Base-by-base conservation (phyloP, 2,888 invertebrate species). In the Polylopha cassiicola region DNA sequence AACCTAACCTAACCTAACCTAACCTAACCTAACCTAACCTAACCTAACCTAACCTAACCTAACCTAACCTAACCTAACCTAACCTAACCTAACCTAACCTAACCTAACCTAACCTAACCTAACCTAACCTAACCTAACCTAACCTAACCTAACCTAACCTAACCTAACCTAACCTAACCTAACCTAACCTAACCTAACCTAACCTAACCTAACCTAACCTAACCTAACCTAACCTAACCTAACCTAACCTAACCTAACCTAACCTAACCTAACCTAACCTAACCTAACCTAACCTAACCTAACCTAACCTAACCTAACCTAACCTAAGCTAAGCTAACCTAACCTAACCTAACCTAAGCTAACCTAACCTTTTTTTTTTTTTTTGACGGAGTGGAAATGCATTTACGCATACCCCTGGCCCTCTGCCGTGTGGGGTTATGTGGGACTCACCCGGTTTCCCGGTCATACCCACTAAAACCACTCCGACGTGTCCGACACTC, bases 1-100 rank as follows among this genome's bases (percentile, higher is more conserved):
- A 53, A 50, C 52, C 50, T 47, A 53, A 50, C 53, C 50, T 51
- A 51, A 51, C 51, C 51, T 48, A 51, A 49, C 51, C 49, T 49
- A 51, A 48, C 51, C 48, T 47, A 51, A 48, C 51, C 48, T 48
- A 51, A 48, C 51, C 48, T 48, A 51, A 48, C 51, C 48, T 49
- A 51, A 49, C 51, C 51, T 47, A 51, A 48, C 51, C 49, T 47
- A 49, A 47, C 20, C 34, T 24, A 24, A 34, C 23, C 34, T 17
- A 17, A 34, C 23, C 34, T 24, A 24, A 36, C 24, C 36, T 26
- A 26, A 36, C 24, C 36, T 26, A 26, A 36, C 24, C 36, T 26
- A 26, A 36, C 24, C 36, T 26, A 26, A 27, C 24, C 27, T 18
- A 18, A 27, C 17, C 27, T 18, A 27, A 36, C n/a, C n/a, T n/a